Conservation (phyloP, 2,888 invertebrate genomes). For the Eueremaeus valkanovi region DNA sequence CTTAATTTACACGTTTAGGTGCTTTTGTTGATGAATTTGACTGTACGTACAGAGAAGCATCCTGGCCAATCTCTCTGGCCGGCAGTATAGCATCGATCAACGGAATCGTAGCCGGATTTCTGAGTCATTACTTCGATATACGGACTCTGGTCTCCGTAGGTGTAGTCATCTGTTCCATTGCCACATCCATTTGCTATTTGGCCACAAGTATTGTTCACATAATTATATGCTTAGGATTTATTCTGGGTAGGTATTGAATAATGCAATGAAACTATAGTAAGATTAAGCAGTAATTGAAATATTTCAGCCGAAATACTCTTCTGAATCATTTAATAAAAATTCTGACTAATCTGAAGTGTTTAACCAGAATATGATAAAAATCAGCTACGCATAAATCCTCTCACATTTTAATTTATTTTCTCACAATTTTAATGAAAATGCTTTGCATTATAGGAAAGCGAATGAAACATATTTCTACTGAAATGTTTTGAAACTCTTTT, state of each 20-base stretch:
- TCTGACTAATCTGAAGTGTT: too few relatives aligned
- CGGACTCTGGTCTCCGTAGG: conserved; percentile 42
- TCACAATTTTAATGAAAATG: too few relatives aligned
- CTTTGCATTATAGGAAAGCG: too few relatives aligned
- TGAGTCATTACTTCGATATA: conserved; percentile 41
- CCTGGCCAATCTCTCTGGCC: conserved; percentile 43
- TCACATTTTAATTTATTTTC: too few relatives aligned
- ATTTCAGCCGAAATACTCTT: too few relatives aligned
- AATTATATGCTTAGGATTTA: conserved; percentile 41
- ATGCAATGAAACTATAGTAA: too few relatives aligned
- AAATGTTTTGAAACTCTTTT: too few relatives aligned
- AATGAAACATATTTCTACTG: too few relatives aligned
- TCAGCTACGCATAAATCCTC: too few relatives aligned
- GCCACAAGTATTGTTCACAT: conserved; percentile 42
- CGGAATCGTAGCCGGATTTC: conserved; percentile 44
- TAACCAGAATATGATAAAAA: too few relatives aligned
- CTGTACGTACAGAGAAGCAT: conserved; percentile 43
- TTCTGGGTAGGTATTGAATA: conserved; percentile 42
- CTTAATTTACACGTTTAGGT: neutral
- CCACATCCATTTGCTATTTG: conserved; percentile 41
- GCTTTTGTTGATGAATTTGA: conserved; percentile 42
- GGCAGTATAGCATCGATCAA: conserved; percentile 36
- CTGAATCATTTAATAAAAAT: too few relatives aligned
- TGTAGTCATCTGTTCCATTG: conserved; percentile 35
- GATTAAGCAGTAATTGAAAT: too few relatives aligned